Base-by-base conservation (phyloP, 2,113 vertebrate genomes). In the Ceyx melanurus region DNA sequence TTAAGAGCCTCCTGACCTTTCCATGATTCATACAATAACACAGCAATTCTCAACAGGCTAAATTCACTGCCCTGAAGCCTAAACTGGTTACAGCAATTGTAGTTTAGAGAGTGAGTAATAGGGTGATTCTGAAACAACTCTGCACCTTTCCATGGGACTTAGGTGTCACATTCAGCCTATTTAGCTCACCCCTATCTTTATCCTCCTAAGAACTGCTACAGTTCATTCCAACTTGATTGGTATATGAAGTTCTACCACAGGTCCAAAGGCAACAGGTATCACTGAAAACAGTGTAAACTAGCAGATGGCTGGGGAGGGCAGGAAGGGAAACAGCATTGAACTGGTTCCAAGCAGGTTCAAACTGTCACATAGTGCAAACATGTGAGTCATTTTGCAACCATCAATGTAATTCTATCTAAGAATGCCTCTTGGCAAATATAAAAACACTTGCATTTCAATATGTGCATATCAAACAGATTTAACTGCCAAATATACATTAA, bases 351-450 rank as follows among this genome's bases (percentile, higher is more conserved):
- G 83, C 73, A 85, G 86, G 91, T 97, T 96, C 89, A 96, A 94
- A 97, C 93, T 89, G 85, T 94, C 96, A 93, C 84, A 86, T 3
- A 93, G 78, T 9, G 2, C 62, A 95, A 96, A 91, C 91, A 92
- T 14, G 73, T 78, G 88, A 97, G 90, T 94, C 73, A 88, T 89
- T 96, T 73, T 95, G 89, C 77, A 97, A 89, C 72, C 87, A 70
- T 7, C 93, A 92, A 56, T 68, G 96, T 96, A 95, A 95, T 87
- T 94, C 96, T 94, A 90, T 78, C 90, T 75, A 70, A 92, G 54
- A 94, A 90, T 40, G 76, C 42, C 92, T 93, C 91, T 81, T 90
- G 60, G 92, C 94, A 95, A 94, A 90, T 23, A 89, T 3, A 76
- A 88, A 79, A 40, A 46, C 20, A 1, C 77, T 91, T 68, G 54